phyloP scores from a whole-genome alignment of 2,113 vertebrate species.

The Onychorhynchus coronatus region DNA sequence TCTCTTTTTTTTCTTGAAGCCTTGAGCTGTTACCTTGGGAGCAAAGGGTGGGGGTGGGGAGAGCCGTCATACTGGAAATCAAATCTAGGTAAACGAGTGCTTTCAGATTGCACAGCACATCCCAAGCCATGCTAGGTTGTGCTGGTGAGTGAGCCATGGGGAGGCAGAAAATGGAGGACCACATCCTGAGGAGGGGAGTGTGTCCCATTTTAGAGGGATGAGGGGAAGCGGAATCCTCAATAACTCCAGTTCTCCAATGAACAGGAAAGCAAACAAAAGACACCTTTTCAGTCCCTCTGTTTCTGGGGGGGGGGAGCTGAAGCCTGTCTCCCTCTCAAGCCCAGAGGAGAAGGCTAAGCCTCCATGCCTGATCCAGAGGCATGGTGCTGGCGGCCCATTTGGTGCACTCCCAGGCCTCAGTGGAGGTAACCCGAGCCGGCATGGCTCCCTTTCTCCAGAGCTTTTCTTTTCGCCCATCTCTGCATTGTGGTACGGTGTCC shows the following conservation, averaged over 20 bases:
- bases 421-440: background rate
- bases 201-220: background rate
- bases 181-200: background rate
- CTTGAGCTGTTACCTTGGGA: conserved; percentile 66
- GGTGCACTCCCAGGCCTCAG: background rate
- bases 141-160: background rate
- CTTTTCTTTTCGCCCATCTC: background rate
- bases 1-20: conserved; percentile 23
- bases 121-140: background rate
- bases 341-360: background rate
- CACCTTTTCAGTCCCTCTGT: background rate
- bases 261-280: conserved; percentile 3
- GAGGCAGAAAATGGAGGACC: conserved; percentile 48
- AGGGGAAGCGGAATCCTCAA: background rate
- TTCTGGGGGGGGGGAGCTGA: background rate
- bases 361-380: background rate
- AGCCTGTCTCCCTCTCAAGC: background rate
- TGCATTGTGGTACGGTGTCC: background rate
- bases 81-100: conserved; percentile 46
- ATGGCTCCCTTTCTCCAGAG: background rate
- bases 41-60: conserved; percentile 48
- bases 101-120: conserved; percentile 1
- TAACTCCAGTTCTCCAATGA: background rate
- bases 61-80: conserved; percentile 56
- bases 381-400: background rate